These are phyloP conservation scores for Enteromius mattozi DNA, from an alignment of 2,797 vertebrate genomes.

Conservation along the genomic window DNA sequence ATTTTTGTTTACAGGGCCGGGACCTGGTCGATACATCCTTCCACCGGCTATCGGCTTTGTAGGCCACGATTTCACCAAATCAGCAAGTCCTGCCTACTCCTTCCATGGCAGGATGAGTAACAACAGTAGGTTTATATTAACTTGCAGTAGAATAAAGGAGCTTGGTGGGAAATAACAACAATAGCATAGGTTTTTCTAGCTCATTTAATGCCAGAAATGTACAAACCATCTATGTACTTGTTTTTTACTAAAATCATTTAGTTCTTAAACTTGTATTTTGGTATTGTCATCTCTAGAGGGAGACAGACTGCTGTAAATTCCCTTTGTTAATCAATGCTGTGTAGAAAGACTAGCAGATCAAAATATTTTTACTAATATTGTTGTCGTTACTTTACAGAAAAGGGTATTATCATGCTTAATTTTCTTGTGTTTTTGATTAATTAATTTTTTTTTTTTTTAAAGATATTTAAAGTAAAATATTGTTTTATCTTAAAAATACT, in stretches of 20 bases:
- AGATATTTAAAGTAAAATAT: not conserved
- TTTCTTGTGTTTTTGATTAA: not conserved
- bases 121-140: constrained; percentile 72
- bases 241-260: not conserved
- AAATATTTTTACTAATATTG: too few relatives aligned
- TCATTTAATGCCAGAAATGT: not conserved
- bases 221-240: not conserved
- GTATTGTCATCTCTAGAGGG: constrained; percentile 15
- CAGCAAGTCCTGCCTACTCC: constrained; percentile 79
- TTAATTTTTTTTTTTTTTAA: not conserved
- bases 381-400: not conserved
- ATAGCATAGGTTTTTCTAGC: not conserved
- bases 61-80: constrained; percentile 84
- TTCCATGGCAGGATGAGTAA: constrained; percentile 77
- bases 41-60: constrained; percentile 83
- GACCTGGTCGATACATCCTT: constrained; percentile 81
- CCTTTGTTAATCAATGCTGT: not conserved
- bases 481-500: too few relatives aligned
- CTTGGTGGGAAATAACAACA: not conserved
- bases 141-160: not conserved
- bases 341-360: not conserved
- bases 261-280: not conserved
- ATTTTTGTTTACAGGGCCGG: constrained; percentile 76
- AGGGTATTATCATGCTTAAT: not conserved
- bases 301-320: not conserved